These are phyloP conservation scores for Cyprinodon brontotheroides DNA, from an alignment of 2,113 vertebrate genomes.

Conservation along the genomic window DNA sequence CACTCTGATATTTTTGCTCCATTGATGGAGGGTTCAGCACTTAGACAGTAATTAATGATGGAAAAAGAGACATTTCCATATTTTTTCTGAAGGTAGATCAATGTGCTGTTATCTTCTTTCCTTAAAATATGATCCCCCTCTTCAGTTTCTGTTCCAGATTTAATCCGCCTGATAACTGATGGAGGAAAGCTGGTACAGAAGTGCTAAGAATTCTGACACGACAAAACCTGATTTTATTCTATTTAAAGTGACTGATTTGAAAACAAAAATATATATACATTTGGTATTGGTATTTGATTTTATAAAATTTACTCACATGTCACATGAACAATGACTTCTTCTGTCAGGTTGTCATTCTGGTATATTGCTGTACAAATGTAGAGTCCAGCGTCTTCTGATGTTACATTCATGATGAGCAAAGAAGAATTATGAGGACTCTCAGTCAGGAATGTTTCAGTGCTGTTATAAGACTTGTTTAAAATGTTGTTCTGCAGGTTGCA, in stretches of 20 bases:
- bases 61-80: too few relatives aligned
- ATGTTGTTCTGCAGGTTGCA: background rate
- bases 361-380: background rate
- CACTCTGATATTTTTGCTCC: slow-evolving; percentile 2
- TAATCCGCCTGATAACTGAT: slow-evolving; percentile 34
- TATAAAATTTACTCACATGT: background rate
- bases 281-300: background rate
- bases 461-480: background rate
- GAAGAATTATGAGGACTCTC: background rate
- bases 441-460: fast-evolving
- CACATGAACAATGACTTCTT: background rate
- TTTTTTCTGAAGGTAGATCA: background rate
- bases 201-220: background rate
- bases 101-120: fast-evolving
- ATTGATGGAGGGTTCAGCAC: too few relatives aligned
- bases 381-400: too few relatives aligned
- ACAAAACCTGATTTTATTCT: background rate
- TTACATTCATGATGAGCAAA: too few relatives aligned
- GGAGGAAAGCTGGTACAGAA: slow-evolving; percentile 39
- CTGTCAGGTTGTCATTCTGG: background rate
- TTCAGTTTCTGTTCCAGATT: background rate
- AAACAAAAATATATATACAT: background rate
- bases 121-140: too few relatives aligned
- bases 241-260: background rate
- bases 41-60: background rate